Evolutionary conservation across 1,140 invertebrate genomes (phyloP), one percentile per base, ranked within the genome.

Genomic region (Alviniconcha marisindica): DNA sequence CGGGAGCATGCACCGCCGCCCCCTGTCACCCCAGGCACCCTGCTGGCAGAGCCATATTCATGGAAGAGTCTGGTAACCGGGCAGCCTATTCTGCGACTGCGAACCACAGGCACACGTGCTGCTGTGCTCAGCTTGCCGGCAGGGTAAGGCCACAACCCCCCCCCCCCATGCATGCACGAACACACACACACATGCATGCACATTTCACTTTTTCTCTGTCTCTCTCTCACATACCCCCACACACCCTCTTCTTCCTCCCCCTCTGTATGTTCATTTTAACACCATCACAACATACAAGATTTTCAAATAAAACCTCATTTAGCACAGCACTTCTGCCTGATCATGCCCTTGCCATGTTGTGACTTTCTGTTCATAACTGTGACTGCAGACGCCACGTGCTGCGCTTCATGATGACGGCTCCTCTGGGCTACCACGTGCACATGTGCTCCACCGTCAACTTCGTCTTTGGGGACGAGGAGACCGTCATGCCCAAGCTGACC

Each of bases 391-490:
- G 92, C 28, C 93, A 93, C 87, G 92, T 93, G 1, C 81, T 93
- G 66, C 86, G 89, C 71, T 92, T 93, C 81, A 91, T 89, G 86
- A 91, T 92, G 88, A 88, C 88, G 7, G 87, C 90, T 18, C 91
- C 92, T 28, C 84, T 93, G 15, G 93, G 92, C 36, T 91, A 93
- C 84, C 89, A 91, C 76, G 86, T 93, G 48, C 92, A 93, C 83
- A 84, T 93, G 60, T 91, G 89, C 84, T 93, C 93, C 38, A 88
- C 91, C 24, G 88, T 87, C 38, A 89, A 89, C 36, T 93, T 93
- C 88, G 88, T 91, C 12, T 92, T 93, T 89, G 92, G 92, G 7
- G 92, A 93, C 85, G 93, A 93, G 80, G 93, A 93, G 82, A 90
- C 88, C 15, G 90, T 93, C 38, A 93, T 93, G 93, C 84, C 89